phyloP scores from a whole-genome alignment of 23 tunicate species.

The Trididemnum clinides region DNA sequence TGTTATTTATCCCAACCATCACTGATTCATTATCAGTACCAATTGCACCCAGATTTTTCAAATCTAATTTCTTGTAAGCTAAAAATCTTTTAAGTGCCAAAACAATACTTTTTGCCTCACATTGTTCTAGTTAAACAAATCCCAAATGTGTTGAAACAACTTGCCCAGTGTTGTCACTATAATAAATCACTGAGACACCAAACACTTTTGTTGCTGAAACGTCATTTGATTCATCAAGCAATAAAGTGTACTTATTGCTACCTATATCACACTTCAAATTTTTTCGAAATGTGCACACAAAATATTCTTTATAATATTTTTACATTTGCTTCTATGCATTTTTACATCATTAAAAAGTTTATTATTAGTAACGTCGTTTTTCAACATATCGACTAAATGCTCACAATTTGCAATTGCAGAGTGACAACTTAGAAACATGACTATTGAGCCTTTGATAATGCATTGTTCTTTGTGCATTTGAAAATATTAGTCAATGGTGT shows the following conservation, averaged over 20 bases:
- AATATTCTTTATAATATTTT: not conserved
- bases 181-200: not conserved
- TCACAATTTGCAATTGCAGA: conserved; percentile 8
- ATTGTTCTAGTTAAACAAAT: not conserved
- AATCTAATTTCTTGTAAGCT: not conserved
- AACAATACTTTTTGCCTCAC: conserved; percentile 4
- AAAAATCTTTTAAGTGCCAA: not conserved
- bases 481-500: not conserved
- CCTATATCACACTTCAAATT: no score
- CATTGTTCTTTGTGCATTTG: not conserved
- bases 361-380: not conserved
- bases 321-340: conserved; percentile 8
- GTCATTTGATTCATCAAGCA: no score
- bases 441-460: not conserved
- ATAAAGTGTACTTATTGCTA: no score
- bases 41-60: not conserved
- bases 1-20: conserved; percentile 40
- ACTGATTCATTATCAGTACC: conserved; percentile 4
- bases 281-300: not conserved
- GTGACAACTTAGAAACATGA: not conserved
- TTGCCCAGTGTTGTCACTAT: not conserved
- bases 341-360: not conserved
- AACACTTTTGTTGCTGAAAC: no score
- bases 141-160: conserved; percentile 2
- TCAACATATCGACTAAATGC: not conserved